Base-by-base conservation (phyloP, 2,113 vertebrate genomes). In the Albula glossodonta region DNA sequence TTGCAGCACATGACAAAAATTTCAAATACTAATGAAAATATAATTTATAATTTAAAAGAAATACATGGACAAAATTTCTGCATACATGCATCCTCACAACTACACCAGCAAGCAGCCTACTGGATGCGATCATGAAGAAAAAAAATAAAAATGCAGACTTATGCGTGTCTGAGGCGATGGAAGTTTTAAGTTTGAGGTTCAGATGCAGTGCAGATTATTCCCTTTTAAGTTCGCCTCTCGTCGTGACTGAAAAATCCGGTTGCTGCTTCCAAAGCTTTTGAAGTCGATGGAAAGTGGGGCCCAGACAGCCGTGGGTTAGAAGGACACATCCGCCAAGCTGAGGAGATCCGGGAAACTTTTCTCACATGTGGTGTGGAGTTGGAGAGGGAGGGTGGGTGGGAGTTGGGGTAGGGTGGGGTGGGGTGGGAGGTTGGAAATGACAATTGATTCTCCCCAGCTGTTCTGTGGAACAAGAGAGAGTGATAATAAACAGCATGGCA, bases 401-500 rank as follows among this genome's bases (percentile, higher is more conserved):
- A 41, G 31, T 41, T 41, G 31, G 31, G 31, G 31, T 41, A 41
- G 31, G 31, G 31, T 41, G 31, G 31, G 31, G 31, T 41, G 31
- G 31, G 31, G 31, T 41, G 31, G 31, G 31, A 41, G 82, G 80
- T 82, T 84, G 84, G 87, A 88, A 86, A 89, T 90, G 90, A 91
- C 89, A 90, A 82, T 60, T 83, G 31, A 88, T 51, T 80, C 85
- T 90, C 83, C 86, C 86, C 88, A 88, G 90, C 92, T 89, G 89
- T 82, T 89, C 84, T 1, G 84, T 85, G 74, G 90, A 92, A 89
- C 88, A 88, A 86, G 91, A 80, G 74, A 91, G 90, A 89, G 83
- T 48, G 85, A 91, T 92, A 90, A 91, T 90, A 91, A 92, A 93
- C 90, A 90, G 88, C 90, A 89, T 89, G 87, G 92, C 89, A 66